A percentile compares a stretch with the other conserved stretches of the same genome.
These are phyloP conservation scores for Melanaphis sacchari DNA, from an alignment of 1,140 invertebrate genomes.

Conservation along the genomic window DNA sequence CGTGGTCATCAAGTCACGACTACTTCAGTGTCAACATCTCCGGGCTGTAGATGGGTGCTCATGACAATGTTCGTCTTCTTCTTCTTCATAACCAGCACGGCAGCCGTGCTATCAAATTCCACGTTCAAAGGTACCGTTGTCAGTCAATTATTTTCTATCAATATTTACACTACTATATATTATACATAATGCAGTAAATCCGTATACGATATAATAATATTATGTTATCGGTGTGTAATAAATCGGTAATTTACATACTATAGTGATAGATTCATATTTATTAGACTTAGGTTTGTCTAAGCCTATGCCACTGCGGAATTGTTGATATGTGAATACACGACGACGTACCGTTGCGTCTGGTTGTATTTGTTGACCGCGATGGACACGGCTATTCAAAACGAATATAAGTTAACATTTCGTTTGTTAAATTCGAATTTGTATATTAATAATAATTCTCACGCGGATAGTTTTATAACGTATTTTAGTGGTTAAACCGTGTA, in stretches of 20 bases:
- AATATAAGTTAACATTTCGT: neutral
- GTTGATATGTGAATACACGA: constrained; percentile 32
- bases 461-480: neutral
- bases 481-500: constrained; percentile 14
- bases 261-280: neutral
- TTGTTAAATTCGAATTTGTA: neutral
- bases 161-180: neutral
- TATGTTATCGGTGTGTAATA: neutral
- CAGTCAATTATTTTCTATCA: neutral
- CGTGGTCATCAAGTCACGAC: neutral
- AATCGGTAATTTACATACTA: neutral
- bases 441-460: constrained; percentile 12
- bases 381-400: constrained; percentile 40
- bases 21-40: neutral
- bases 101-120: constrained; percentile 15
- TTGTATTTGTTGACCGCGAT: constrained; percentile 50
- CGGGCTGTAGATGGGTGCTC: neutral
- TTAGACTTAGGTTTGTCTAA: constrained; percentile 21
- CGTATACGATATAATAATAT: neutral
- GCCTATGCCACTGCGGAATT: constrained; percentile 49
- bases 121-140: constrained; percentile 29
- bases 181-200: neutral
- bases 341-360: constrained; percentile 24
- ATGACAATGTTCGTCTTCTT: neutral
- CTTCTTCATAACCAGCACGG: neutral